Percentiles rank a stretch among this genome's conserved stretches.
These are phyloP conservation scores for Agriopis leucophaearia DNA, from an alignment of 2,888 invertebrate genomes.

Conservation along the genomic window DNA sequence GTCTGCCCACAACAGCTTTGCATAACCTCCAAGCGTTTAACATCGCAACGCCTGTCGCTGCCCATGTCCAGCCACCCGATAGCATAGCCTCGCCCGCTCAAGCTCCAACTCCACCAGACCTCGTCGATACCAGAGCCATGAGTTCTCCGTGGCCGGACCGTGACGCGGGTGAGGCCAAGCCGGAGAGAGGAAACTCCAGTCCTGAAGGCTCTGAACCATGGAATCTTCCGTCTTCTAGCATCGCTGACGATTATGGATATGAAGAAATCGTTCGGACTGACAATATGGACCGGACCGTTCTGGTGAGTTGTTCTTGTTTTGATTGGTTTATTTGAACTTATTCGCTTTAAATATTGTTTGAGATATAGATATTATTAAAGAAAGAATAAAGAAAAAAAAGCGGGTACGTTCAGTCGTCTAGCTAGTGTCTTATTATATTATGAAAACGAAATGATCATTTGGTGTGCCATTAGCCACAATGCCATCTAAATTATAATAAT, in stretches of 20 bases:
- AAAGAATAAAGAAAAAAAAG: too few relatives aligned
- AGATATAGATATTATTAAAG: neutral
- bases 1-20: constrained; percentile 77
- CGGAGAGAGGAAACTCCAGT: constrained; percentile 68
- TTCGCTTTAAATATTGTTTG: constrained; percentile 26
- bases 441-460: constrained; percentile 7
- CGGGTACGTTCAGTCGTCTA: constrained; percentile 16
- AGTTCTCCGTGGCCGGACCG: constrained; percentile 76
- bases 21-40: constrained; percentile 80
- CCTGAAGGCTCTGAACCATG: constrained; percentile 78
- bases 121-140: constrained; percentile 71
- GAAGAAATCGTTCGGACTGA: constrained; percentile 78
- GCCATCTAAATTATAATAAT: constrained; percentile 10
- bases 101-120: constrained; percentile 71
- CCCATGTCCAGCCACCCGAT: constrained; percentile 69
- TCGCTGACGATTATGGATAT: constrained; percentile 74
- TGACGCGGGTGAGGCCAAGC: constrained; percentile 65
- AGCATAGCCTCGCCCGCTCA: constrained; percentile 69
- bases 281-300: constrained; percentile 77
- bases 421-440: neutral
- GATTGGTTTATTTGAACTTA: constrained; percentile 27
- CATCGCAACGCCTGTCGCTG: constrained; percentile 62
- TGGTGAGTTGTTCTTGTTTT: constrained; percentile 66
- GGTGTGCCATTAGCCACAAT: constrained; percentile 11
- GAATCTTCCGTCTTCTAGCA: constrained; percentile 67